Percentiles rank a stretch among this genome's conserved stretches.
phyloP scores from a whole-genome alignment of 92 coral and sea anemone genomes.

The Pocillopora meandrina region DNA sequence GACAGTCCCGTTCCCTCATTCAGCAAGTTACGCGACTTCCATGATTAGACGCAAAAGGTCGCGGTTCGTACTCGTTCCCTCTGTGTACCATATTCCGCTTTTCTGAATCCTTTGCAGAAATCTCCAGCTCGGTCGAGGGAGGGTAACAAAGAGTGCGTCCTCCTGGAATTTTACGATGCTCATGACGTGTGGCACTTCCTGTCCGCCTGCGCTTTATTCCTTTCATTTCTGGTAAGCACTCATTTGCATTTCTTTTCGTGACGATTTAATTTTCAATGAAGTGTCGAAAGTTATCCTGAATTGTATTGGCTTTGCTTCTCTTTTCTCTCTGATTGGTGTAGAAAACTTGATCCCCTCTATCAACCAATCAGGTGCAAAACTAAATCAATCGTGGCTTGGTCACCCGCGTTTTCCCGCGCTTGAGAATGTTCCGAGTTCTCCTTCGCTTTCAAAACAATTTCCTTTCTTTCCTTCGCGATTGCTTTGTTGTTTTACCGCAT shows the following conservation, averaged over 20 bases:
- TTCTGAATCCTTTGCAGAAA: conserved; percentile 50
- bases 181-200: conserved; percentile 99
- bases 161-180: conserved; percentile 86
- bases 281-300: no score
- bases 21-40: background rate
- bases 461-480: no score
- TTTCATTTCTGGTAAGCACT: conserved; percentile 89
- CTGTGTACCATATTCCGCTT: background rate
- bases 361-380: no score
- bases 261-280: background rate
- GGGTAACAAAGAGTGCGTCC: conserved; percentile 78
- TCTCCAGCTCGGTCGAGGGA: conserved; percentile 93
- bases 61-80: background rate
- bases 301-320: no score
- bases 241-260: background rate
- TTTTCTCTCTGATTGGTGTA: no score
- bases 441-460: no score
- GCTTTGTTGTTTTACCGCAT: no score
- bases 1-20: no score
- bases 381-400: no score
- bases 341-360: no score
- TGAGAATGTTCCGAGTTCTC: no score
- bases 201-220: conserved; percentile 87
- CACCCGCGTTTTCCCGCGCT: no score
- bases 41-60: background rate